phyloP scores from a whole-genome alignment of 2,797 vertebrate species.

The Orientallactaga sibirica region DNA sequence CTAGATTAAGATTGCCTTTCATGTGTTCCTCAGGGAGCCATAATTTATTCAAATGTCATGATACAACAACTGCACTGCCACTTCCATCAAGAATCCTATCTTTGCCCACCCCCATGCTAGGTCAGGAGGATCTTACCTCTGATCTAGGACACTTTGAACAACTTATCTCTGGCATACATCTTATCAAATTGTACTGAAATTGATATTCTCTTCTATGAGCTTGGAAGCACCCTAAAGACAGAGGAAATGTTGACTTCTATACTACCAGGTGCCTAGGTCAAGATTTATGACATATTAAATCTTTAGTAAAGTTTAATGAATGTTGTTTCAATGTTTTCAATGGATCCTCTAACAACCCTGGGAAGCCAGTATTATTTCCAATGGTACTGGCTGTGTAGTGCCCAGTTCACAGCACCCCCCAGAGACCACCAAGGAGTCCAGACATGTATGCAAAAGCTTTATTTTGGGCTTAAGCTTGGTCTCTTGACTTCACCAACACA shows the following conservation, averaged over 20 bases:
- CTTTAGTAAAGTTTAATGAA: conserved; percentile 3
- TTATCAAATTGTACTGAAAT: not conserved
- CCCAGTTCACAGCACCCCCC: no score
- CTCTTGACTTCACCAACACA: no score
- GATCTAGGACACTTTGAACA: not conserved
- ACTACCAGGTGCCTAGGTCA: not conserved
- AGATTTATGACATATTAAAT: not conserved
- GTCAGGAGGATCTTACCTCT: not conserved
- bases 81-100: not conserved
- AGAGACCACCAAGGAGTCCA: no score
- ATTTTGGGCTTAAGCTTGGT: no score
- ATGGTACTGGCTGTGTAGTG: not conserved
- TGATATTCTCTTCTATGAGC: not conserved
- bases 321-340: not conserved
- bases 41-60: not conserved
- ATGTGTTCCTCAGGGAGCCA: not conserved
- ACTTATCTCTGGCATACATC: not conserved
- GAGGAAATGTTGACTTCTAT: not conserved
- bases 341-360: not conserved
- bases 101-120: not conserved
- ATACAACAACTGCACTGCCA: not conserved
- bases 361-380: not conserved
- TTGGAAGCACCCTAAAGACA: not conserved
- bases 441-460: no score
- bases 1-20: not conserved